These are phyloP conservation scores for Bungarus multicinctus DNA, from an alignment of 2,113 vertebrate species.

Conservation along the genomic window DNA sequence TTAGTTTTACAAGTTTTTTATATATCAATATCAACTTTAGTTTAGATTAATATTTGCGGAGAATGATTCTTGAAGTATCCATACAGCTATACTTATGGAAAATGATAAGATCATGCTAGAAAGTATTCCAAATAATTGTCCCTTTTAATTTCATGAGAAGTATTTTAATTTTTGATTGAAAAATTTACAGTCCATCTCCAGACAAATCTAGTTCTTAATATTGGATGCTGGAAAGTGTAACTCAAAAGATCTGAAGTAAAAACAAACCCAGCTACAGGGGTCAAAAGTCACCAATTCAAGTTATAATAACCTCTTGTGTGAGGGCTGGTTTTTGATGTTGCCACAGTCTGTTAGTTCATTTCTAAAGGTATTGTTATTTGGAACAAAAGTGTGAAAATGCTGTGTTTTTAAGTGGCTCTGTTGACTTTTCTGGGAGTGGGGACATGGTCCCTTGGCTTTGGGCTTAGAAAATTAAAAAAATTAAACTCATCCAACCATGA, in stretches of 20 bases:
- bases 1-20: not conserved
- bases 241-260: not conserved
- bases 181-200: not conserved
- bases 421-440: conserved; percentile 59
- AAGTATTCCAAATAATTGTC: not conserved
- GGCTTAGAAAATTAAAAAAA: accelerated
- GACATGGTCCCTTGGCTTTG: conserved; percentile 30
- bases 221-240: not conserved
- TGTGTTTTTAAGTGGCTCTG: conserved; percentile 37
- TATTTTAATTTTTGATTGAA: not conserved
- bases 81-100: not conserved
- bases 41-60: not conserved
- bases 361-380: not conserved
- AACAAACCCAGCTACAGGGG: too few relatives aligned
- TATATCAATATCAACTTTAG: not conserved
- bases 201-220: not conserved
- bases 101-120: not conserved
- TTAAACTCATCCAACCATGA: not conserved
- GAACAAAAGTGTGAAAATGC: not conserved
- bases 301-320: not conserved
- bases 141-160: not conserved
- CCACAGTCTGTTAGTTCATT: not conserved
- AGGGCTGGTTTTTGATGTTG: not conserved
- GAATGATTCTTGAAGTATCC: not conserved
- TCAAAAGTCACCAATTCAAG: not conserved